Conservation (phyloP, 2,888 invertebrate genomes). For the Torymus auratus region DNA sequence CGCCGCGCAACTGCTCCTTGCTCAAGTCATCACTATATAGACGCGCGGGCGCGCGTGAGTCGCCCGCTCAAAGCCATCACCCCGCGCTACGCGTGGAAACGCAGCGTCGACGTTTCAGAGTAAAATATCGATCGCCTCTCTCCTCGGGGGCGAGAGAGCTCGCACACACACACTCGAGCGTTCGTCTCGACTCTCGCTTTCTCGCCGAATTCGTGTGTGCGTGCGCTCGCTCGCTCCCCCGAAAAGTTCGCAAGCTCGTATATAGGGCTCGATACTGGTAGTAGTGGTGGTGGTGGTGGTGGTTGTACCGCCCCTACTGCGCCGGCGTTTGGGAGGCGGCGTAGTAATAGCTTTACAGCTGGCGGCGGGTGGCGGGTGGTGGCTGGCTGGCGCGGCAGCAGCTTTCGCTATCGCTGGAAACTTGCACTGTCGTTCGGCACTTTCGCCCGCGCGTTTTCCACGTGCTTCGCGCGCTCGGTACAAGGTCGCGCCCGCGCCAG, state of each 20-base stretch:
- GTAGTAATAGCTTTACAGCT: constrained; percentile 72
- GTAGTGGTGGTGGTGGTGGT: too few species aligned
- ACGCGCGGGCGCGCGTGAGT: too few species aligned
- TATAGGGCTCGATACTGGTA: too few species aligned
- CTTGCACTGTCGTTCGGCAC: constrained; percentile 73
- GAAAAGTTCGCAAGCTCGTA: too few species aligned
- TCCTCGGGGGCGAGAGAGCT: neutral
- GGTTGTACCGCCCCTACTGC: too few species aligned
- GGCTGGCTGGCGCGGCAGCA: constrained; percentile 63
- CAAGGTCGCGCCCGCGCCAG: constrained; percentile 37
- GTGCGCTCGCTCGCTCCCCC: neutral
- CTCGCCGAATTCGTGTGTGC: constrained; percentile 31
- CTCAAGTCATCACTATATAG: too few species aligned
- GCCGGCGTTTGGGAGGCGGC: too few species aligned
- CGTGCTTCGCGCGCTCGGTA: constrained; percentile 38
- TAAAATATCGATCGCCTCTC: constrained; percentile 70
- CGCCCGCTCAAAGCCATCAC: constrained; percentile 58
- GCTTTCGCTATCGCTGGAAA: constrained; percentile 75
- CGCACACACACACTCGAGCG: constrained; percentile 12
- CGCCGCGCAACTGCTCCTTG: too few species aligned
- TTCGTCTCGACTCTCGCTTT: constrained; percentile 57
- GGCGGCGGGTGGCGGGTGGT: constrained; percentile 53
- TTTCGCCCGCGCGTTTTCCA: constrained; percentile 67
- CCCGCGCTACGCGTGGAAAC: constrained; percentile 62
- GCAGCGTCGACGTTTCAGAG: constrained; percentile 63